phyloP scores from a whole-genome alignment of 2,113 vertebrate species.

The Odobenus rosmarus region DNA sequence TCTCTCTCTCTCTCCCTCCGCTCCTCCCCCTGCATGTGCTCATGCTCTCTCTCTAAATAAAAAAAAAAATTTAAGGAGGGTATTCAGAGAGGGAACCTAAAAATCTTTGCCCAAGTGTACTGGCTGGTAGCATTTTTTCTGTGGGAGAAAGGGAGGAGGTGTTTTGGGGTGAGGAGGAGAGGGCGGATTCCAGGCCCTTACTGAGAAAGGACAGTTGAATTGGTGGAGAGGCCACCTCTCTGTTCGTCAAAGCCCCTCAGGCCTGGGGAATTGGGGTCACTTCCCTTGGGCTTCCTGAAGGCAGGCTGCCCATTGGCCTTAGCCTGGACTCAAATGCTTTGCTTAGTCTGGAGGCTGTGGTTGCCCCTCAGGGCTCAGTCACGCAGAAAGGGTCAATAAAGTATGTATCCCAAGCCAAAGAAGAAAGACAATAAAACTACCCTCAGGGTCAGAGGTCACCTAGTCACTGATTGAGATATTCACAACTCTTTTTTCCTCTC shows the following conservation, averaged over 20 bases:
- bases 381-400: slow-evolving; percentile 88
- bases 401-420: slow-evolving; percentile 86
- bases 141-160: background rate
- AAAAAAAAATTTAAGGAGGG: background rate
- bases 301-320: slow-evolving; percentile 4
- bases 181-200: background rate
- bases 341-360: slow-evolving; percentile 66
- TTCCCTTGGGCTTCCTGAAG: slow-evolving; percentile 65
- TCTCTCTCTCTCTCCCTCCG: background rate
- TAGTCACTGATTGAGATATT: slow-evolving; percentile 91
- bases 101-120: background rate
- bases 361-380: slow-evolving; percentile 87
- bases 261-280: slow-evolving; percentile 34
- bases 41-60: background rate
- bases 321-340: slow-evolving; percentile 65
- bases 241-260: slow-evolving; percentile 16
- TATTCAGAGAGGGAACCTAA: background rate
- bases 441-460: slow-evolving; percentile 88
- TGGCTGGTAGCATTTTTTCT: background rate
- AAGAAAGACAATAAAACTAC: slow-evolving; percentile 88
- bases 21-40: background rate
- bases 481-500: slow-evolving; percentile 77
- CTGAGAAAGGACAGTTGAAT: background rate
- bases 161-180: background rate
- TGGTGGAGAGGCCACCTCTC: background rate